A percentile compares a stretch with the other conserved stretches of the same genome.
These are phyloP conservation scores for Unio pictorum DNA, from an alignment of 2,888 invertebrate genomes.

Conservation along the genomic window DNA sequence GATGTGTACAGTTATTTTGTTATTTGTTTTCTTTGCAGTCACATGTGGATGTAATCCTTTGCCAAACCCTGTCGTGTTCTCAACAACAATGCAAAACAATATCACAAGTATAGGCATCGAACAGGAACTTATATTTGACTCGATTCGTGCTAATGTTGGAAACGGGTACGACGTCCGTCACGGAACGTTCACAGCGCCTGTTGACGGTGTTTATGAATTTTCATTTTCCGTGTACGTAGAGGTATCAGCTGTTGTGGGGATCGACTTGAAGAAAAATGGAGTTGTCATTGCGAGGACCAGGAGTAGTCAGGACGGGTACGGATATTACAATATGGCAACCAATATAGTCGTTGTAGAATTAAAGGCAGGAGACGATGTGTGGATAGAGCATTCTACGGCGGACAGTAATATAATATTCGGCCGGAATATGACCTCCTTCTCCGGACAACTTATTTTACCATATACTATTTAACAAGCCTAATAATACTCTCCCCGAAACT, in stretches of 20 bases:
- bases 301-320: conserved; percentile 14
- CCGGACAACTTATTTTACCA: conserved; percentile 22
- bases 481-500: too few species aligned
- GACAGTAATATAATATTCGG: conserved; percentile 30
- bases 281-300: conserved; percentile 7
- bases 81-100: conserved; percentile 13
- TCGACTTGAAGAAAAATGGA: too few species aligned
- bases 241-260: too few species aligned
- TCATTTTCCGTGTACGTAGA: conserved; percentile 16
- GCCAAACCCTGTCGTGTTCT: conserved; percentile 26
- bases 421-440: conserved; percentile 23
- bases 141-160: conserved; percentile 11
- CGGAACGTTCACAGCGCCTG: conserved; percentile 30
- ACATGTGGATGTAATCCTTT: conserved; percentile 23
- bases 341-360: conserved; percentile 23
- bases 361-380: conserved; percentile 29
- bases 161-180: conserved; percentile 29
- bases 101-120: conserved; percentile 17
- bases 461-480: too few species aligned
- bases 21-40: conserved; percentile 8
- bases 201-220: conserved; percentile 29
- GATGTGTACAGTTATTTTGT: too few species aligned
- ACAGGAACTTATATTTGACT: conserved; percentile 24
- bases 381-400: conserved; percentile 19
- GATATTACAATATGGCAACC: conserved; percentile 33